Conservation (phyloP, 2,797 vertebrate species). For the Melanotaenia boesemani region DNA sequence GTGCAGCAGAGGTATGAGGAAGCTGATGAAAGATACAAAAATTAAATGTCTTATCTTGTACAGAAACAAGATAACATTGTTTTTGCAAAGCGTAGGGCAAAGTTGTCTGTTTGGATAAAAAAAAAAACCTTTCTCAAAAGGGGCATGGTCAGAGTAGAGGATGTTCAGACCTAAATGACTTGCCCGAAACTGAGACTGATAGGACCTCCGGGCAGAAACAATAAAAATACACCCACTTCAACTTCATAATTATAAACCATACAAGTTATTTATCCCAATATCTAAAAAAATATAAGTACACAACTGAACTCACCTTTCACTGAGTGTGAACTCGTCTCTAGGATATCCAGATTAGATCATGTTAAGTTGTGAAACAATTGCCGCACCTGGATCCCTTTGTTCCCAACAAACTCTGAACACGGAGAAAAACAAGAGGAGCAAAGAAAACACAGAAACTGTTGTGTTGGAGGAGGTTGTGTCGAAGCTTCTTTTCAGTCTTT, state of each 20-base stretch:
- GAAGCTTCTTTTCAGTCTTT: not conserved
- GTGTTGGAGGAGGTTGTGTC: not conserved
- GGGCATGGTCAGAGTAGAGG: not conserved
- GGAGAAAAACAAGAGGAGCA: not conserved
- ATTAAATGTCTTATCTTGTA: constrained; percentile 4
- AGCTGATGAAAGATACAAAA: constrained; percentile 4
- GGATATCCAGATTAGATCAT: constrained; percentile 36
- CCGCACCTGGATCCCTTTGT: constrained; percentile 39
- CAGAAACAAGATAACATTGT: constrained; percentile 2
- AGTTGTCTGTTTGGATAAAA: not conserved
- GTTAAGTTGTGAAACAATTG: not conserved
- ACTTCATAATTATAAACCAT: not conserved
- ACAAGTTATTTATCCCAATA: rapidly evolving
- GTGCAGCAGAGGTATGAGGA: not conserved
- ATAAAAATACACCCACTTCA: not conserved
- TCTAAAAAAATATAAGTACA: rapidly evolving
- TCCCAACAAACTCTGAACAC: not conserved
- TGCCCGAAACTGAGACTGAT: not conserved
- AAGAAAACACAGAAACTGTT: not conserved
- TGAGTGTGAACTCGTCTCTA: constrained; percentile 5
- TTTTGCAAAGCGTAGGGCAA: not conserved
- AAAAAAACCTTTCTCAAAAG: not conserved
- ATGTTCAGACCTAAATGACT: constrained; percentile 27
- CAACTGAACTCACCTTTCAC: constrained; percentile 40
- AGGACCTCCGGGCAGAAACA: not conserved